Base-by-base conservation (phyloP, 2,113 vertebrate genomes). In the Pycnonotus jocosus region DNA sequence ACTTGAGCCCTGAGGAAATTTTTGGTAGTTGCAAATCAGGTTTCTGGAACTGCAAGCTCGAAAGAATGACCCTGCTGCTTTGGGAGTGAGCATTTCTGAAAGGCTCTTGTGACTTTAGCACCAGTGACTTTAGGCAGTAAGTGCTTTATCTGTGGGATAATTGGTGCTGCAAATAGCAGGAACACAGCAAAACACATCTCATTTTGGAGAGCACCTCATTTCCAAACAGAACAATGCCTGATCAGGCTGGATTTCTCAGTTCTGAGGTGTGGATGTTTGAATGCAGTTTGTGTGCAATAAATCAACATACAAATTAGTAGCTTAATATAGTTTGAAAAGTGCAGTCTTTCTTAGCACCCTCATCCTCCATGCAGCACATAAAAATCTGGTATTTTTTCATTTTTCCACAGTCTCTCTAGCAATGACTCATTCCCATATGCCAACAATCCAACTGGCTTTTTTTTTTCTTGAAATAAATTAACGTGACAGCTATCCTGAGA, bases 401-500 rank as follows among this genome's bases (percentile, higher is more conserved):
- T 96, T 94, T 89, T 35, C 78, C 80, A 24, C 83, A 77, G 53
- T 81, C 73, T 92, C 62, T 91, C 35, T 68, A 64, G 81, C 66
- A 91, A 1, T 95, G 96, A 96, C 81, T 96, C 96, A 96, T 85
- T 93, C 87, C 92, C 84, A 95, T 95, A 93, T 89, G 87, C 73
- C 84, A 92, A 64, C 92, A 95, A 89, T 77, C 78, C 77, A 85
- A 54, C 65, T 84, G 69, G 13, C 20, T 89, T 93, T 62, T 95
- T 96, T 96, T 96, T 77, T 86, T 53, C 66, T 86, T 93, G 61
- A 84, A 89, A 92, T 81, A 89, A 92, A 76, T 84, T 76, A 94
- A 54, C 57, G 20, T 80, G 89, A 91, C 91, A 82, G 84, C 71
- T 94, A 80, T 90, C 80, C 64, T 93, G 85, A 87, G 58, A 95